A percentile compares a stretch with the other conserved stretches of the same genome.
These are phyloP conservation scores for Melanotaenia duboulayi DNA, from an alignment of 2,113 vertebrate species.

Conservation along the genomic window DNA sequence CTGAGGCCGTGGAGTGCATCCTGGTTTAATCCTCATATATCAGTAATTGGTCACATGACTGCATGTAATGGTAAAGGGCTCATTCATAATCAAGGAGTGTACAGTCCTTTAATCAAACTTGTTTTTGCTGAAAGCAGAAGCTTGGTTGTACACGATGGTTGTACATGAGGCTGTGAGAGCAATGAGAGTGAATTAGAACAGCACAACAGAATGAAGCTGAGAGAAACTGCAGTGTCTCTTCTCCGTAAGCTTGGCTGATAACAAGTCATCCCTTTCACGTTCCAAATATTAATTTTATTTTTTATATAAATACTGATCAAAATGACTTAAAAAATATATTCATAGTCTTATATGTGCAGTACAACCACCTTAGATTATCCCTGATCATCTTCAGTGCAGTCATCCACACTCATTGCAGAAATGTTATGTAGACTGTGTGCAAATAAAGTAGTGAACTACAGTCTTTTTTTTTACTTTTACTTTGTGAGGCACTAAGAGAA, in stretches of 20 bases:
- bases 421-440: background rate
- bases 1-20: background rate
- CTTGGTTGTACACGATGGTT: background rate
- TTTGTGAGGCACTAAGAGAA: slow-evolving; percentile 4
- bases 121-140: background rate
- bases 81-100: background rate
- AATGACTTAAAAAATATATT: too few relatives aligned
- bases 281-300: background rate
- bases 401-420: too few relatives aligned
- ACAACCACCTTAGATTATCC: too few relatives aligned
- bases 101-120: background rate
- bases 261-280: slow-evolving; percentile 5
- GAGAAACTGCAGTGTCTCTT: background rate
- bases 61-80: background rate
- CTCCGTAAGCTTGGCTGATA: slow-evolving; percentile 9
- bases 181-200: background rate
- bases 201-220: background rate
- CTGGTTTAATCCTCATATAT: background rate
- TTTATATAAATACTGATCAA: too few relatives aligned
- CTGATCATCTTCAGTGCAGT: too few relatives aligned
- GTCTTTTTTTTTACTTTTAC: background rate
- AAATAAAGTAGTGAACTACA: slow-evolving; percentile 9
- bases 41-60: slow-evolving; percentile 5
- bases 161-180: too few relatives aligned
- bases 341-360: too few relatives aligned